Evolutionary conservation across 2,888 invertebrate species (phyloP).

Genomic region (Meganola albula): DNA sequence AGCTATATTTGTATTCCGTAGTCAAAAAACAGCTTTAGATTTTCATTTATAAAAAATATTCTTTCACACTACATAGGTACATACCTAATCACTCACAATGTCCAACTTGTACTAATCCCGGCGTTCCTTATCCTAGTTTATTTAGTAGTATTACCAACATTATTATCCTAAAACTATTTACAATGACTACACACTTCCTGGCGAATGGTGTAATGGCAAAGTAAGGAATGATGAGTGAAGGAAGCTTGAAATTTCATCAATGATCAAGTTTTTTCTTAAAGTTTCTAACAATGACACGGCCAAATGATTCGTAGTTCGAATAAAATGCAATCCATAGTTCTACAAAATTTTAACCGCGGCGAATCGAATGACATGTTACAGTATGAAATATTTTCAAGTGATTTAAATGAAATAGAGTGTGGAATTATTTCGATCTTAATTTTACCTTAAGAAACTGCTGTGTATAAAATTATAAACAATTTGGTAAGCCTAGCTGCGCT

Average conservation of each 20-base stretch:
- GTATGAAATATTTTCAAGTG: slow-evolving; percentile 11
- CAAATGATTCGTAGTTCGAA: slow-evolving; percentile 22
- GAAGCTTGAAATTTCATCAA: slow-evolving; percentile 74
- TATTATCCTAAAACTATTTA: slow-evolving; percentile 58
- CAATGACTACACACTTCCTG: slow-evolving; percentile 72
- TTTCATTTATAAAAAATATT: slow-evolving; percentile 71
- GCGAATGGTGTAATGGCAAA: slow-evolving; percentile 43
- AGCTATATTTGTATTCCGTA: too few species aligned
- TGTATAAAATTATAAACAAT: slow-evolving; percentile 76
- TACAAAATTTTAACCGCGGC: slow-evolving; percentile 19
- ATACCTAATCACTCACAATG: slow-evolving; percentile 36
- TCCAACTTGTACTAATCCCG: slow-evolving; percentile 52
- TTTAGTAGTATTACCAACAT: slow-evolving; percentile 57
- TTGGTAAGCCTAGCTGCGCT: slow-evolving; percentile 69
- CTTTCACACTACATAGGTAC: slow-evolving; percentile 42
- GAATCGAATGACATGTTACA: slow-evolving; percentile 18
- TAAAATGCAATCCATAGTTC: slow-evolving; percentile 33
- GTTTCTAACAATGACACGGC: slow-evolving; percentile 27
- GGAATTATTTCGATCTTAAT: slow-evolving; percentile 49
- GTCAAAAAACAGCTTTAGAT: too few species aligned
- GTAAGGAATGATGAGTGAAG: slow-evolving; percentile 47
- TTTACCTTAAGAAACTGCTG: slow-evolving; percentile 66
- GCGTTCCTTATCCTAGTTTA: slow-evolving; percentile 56
- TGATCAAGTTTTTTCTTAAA: slow-evolving; percentile 44
- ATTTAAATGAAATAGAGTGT: slow-evolving; percentile 27